Evolutionary conservation across 2,797 vertebrate genomes (phyloP).

Genomic region (Monodelphis domestica): DNA sequence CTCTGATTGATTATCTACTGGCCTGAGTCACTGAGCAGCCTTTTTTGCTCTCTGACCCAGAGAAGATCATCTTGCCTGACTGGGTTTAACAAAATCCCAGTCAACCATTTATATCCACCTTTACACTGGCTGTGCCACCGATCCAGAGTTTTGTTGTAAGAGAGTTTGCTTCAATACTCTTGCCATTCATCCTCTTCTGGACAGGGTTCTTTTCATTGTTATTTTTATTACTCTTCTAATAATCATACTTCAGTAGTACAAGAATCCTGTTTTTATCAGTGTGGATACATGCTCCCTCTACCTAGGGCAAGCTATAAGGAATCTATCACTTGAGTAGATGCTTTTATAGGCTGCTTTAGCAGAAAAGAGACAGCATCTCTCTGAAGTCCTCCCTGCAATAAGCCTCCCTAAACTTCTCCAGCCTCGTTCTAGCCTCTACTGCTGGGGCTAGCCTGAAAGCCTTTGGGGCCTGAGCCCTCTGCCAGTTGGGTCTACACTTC

Average conservation of each 20-base stretch:
- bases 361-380: background rate
- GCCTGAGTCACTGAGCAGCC: no score
- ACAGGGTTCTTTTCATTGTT: background rate
- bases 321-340: background rate
- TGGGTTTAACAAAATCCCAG: no score
- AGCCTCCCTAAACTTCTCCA: background rate
- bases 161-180: background rate
- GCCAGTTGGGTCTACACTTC: background rate
- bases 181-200: background rate
- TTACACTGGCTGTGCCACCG: fast-evolving
- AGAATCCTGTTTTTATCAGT: background rate
- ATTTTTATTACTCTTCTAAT: background rate
- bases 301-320: background rate
- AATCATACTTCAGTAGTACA: background rate
- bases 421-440: background rate
- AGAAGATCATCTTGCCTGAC: no score
- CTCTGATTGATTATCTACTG: no score
- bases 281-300: background rate
- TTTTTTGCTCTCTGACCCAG: no score
- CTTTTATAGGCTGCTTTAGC: background rate
- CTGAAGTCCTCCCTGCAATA: background rate
- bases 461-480: background rate
- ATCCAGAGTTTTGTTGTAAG: background rate
- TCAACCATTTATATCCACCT: no score
- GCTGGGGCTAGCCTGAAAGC: background rate